Percentiles rank a stretch among this genome's conserved stretches.
Conservation (phyloP, 2,797 vertebrate species). For the Urosaurus nigricauda region DNA sequence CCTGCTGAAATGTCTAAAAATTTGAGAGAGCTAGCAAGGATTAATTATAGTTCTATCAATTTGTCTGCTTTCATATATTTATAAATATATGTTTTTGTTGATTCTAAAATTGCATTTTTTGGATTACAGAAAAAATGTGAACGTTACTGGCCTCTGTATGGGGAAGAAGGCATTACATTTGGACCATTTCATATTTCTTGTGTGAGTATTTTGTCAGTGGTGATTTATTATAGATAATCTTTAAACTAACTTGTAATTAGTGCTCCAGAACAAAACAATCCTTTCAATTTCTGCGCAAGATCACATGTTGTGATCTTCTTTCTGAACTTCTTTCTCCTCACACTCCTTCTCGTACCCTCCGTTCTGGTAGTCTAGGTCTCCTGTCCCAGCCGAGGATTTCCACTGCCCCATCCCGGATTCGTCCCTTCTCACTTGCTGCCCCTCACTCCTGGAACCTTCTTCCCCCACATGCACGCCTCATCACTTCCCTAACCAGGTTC, state of each 20-base stretch:
- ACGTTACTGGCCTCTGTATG: constrained; percentile 90
- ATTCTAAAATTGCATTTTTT: constrained; percentile 46
- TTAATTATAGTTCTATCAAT: neutral
- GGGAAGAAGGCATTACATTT: constrained; percentile 89
- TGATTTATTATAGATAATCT: neutral
- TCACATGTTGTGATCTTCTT: too few species aligned
- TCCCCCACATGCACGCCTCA: too few species aligned
- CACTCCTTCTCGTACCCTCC: too few species aligned
- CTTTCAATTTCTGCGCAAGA: too few species aligned
- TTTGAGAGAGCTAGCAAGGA: neutral
- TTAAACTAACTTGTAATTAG: neutral
- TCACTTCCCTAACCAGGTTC: too few species aligned
- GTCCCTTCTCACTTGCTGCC: too few species aligned
- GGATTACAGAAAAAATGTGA: constrained; percentile 96
- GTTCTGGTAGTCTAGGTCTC: too few species aligned
- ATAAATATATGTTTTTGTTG: neutral
- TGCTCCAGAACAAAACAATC: neutral
- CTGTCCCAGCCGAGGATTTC: too few species aligned
- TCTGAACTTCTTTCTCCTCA: too few species aligned
- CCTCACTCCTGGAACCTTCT: too few species aligned
- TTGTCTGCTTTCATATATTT: neutral
- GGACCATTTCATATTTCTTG: constrained; percentile 95
- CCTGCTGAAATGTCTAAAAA: neutral
- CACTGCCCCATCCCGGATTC: too few species aligned
- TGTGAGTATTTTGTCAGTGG: constrained; percentile 84